Evolutionary conservation across 1,140 invertebrate species (phyloP).

Genomic region (Ditylenchus dipsaci): DNA sequence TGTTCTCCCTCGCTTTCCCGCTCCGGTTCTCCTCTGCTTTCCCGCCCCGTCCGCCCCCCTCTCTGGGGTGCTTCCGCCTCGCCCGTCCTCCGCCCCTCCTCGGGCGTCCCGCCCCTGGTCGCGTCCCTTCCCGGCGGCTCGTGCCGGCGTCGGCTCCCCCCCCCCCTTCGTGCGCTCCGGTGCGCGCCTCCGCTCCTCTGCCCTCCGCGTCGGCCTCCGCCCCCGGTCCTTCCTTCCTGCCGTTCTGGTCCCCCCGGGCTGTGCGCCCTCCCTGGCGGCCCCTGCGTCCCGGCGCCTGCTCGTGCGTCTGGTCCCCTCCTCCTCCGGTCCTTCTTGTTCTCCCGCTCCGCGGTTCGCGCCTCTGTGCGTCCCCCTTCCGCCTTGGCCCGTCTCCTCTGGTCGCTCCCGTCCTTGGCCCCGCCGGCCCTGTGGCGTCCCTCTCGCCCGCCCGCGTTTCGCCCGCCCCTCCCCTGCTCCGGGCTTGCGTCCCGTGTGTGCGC

Average conservation of each 20-base stretch:
- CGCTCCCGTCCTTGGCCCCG: background rate
- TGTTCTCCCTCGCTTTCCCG: background rate
- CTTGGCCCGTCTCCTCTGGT: background rate
- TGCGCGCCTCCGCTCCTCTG: background rate
- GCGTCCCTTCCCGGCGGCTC: background rate
- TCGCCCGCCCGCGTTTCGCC: background rate
- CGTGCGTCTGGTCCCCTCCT: background rate
- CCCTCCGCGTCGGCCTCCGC: background rate
- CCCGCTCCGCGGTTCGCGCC: background rate
- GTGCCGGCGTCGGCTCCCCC: background rate
- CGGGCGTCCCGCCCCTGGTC: background rate
- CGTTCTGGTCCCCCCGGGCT: background rate
- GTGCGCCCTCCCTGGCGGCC: background rate
- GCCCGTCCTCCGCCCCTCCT: background rate
- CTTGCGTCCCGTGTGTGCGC: background rate
- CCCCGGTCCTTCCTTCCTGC: background rate
- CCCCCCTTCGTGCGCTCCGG: background rate
- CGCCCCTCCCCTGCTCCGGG: background rate
- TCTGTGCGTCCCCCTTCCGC: background rate
- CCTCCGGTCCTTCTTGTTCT: background rate
- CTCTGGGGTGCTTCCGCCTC: background rate
- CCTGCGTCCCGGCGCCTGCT: background rate
- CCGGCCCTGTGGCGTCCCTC: background rate
- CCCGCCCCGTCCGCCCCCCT: background rate
- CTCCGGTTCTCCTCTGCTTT: background rate